Evolutionary conservation across 2,113 vertebrate species (phyloP).

Genomic region (Dipodomys spectabilis): DNA sequence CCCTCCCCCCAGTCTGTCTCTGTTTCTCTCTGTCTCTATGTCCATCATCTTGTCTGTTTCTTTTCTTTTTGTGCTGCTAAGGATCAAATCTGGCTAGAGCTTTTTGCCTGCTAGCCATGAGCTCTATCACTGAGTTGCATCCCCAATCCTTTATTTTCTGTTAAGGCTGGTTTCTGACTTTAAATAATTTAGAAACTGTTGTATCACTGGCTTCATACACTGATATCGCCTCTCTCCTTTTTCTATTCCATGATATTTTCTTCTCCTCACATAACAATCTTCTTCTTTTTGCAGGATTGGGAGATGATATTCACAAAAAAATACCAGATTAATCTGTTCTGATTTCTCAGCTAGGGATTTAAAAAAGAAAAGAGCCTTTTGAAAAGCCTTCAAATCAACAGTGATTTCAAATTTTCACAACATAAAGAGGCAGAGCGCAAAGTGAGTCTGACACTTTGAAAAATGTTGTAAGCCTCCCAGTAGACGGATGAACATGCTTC

Average conservation of each 20-base stretch:
- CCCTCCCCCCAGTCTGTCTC: not conserved
- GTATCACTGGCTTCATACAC: not conserved
- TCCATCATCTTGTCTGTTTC: too few species aligned
- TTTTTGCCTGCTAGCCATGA: not conserved
- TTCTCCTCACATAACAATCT: conserved; percentile 50
- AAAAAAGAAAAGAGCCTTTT: conserved; percentile 73
- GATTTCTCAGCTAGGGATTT: conserved; percentile 49
- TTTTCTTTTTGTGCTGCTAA: not conserved
- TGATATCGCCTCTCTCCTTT: not conserved
- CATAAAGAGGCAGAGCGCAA: conserved; percentile 64
- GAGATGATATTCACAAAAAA: conserved; percentile 59
- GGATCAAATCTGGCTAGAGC: not conserved
- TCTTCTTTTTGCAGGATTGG: conserved; percentile 46
- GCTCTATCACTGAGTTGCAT: not conserved
- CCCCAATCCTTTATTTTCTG: not conserved
- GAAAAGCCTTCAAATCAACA: conserved; percentile 73
- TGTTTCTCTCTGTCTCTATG: too few species aligned
- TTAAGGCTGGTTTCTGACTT: not conserved
- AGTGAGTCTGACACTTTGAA: conserved; percentile 74
- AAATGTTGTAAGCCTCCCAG: conserved; percentile 55
- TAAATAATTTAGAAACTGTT: conserved; percentile 15
- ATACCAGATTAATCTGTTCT: conserved; percentile 63
- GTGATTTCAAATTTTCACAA: conserved; percentile 75
- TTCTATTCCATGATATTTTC: not conserved
- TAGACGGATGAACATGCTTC: conserved; percentile 53